Conservation (phyloP, 2,113 vertebrate genomes). For the Strigops habroptila region DNA sequence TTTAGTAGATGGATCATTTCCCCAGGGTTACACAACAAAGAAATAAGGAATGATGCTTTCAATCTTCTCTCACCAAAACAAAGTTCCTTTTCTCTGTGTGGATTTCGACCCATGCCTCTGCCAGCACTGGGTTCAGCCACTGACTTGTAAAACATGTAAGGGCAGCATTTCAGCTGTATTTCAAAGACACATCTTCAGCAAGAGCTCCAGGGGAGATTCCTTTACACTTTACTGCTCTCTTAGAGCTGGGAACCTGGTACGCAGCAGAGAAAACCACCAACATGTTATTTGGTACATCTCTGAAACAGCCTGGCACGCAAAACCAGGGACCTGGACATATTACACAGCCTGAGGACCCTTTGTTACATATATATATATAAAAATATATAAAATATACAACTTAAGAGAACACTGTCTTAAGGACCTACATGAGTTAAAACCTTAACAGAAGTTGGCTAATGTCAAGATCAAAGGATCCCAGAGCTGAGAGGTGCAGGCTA, state of each 20-base stretch:
- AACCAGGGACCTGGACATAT: not conserved
- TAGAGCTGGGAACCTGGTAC: not conserved
- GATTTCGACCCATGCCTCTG: not conserved
- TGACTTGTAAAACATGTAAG: not conserved
- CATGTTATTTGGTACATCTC: accelerated
- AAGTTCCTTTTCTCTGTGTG: not conserved
- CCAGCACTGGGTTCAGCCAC: not conserved
- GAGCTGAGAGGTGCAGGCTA: not conserved
- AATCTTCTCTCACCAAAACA: not conserved
- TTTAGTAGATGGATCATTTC: not conserved
- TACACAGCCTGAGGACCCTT: not conserved
- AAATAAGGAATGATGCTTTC: not conserved
- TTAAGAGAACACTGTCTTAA: not conserved
- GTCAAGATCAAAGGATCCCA: not conserved
- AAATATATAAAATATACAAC: not conserved
- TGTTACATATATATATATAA: not conserved
- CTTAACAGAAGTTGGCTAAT: not conserved
- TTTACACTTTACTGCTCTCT: not conserved
- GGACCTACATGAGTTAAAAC: not conserved
- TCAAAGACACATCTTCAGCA: not conserved
- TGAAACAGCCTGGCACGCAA: not conserved
- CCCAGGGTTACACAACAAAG: not conserved
- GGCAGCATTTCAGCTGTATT: not conserved
- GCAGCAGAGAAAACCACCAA: not conserved
- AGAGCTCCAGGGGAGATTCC: not conserved